Evolutionary conservation across 1,140 invertebrate species (phyloP), one percentile per base, ranked within the genome.

Genomic region (Trichonephila inaurata): DNA sequence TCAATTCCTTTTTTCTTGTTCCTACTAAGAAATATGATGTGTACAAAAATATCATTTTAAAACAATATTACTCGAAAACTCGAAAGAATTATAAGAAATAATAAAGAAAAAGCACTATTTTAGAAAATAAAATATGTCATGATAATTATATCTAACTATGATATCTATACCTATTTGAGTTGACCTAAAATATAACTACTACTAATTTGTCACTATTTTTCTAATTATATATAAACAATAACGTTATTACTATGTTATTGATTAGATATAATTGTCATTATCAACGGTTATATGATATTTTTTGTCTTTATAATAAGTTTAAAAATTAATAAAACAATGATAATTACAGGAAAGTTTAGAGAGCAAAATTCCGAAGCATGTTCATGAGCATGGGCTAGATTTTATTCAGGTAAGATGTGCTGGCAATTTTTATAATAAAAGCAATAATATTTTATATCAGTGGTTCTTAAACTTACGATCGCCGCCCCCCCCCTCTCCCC

Each of bases 291-390:
- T n/a, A 6, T 24, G 24, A 24, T 1, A 12, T 24, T n/a, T 21
- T 66, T 66, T 66, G 6, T 12, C n/a, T 24, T 66, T 66, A 3
- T n/a, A 69, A 69, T 12, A 69, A 69, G 12, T 24, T 24, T 12
- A 24, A 69, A 24, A 24, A 12, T 24, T 62, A 87, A 62, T 61
- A 33, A 60, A 28, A 5, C 0, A 7, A 33, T 40, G 16, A 1
- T 72, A 40, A 88, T 89, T 92, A 33, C 28, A 94, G 94, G 96
- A 97, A 95, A 97, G 98, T 16, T 96, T 99, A 21, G 98, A 99
- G 95, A 97, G 97, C 89, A 98, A 98, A 96, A 97, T 99, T 95
- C 97, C 98, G 5, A 97, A 97, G 94, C 97, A 97, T 90, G 97
- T 97, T 94, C 96, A 97, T 95, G 96, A 97, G 94, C 96, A 97